phyloP scores from a whole-genome alignment of 1,140 invertebrate genomes.

The Neomicropteryx cornuta region DNA sequence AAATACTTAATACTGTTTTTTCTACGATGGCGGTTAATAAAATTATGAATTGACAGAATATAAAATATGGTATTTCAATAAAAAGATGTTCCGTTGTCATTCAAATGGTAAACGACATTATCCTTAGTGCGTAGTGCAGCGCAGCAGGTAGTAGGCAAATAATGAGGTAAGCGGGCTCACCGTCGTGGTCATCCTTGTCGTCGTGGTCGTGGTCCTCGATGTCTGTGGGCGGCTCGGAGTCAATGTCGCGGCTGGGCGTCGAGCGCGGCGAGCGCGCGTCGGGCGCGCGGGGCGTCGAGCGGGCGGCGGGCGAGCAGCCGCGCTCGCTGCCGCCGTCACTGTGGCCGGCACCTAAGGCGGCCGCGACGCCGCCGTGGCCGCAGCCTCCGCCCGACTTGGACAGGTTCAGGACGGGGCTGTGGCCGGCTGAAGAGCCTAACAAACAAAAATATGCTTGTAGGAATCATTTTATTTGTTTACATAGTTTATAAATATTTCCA shows the following conservation, averaged over 20 bases:
- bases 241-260: constrained; percentile 61
- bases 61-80: too few species aligned
- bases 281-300: constrained; percentile 34
- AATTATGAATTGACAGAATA: too few species aligned
- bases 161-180: constrained; percentile 43
- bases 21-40: too few species aligned
- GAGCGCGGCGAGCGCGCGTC: constrained; percentile 45
- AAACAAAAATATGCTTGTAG: constrained; percentile 14
- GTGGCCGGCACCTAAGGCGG: constrained; percentile 34
- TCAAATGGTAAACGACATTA: too few species aligned
- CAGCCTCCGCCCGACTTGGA: constrained; percentile 70
- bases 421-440: constrained; percentile 72
- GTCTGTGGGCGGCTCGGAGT: constrained; percentile 49
- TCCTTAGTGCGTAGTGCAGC: too few species aligned
- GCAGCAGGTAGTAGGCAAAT: too few species aligned
- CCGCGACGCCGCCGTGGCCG: constrained; percentile 52
- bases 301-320: constrained; percentile 40
- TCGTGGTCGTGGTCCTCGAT: constrained; percentile 66
- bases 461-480: not conserved
- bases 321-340: constrained; percentile 43
- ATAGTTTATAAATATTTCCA: too few species aligned
- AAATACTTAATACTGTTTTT: too few species aligned
- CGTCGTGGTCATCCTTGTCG: constrained; percentile 78
- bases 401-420: constrained; percentile 82
- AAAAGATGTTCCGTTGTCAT: too few species aligned